Conservation (phyloP, 1,140 invertebrate genomes). For the Nasonia giraulti region DNA sequence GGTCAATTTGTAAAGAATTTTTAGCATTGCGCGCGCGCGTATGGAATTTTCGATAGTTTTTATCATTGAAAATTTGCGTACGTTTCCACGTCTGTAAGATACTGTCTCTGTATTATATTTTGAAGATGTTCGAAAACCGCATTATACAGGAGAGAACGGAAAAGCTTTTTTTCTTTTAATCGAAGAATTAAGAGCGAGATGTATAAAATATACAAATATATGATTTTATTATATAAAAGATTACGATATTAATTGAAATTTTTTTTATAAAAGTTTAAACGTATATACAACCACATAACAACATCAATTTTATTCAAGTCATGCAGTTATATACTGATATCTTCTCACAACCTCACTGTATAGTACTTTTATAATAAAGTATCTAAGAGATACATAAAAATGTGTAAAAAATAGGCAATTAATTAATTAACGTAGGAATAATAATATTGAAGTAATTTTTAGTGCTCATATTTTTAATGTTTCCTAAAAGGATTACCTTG, state of each 20-base stretch:
- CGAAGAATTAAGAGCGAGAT: background rate
- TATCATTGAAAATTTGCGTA: background rate
- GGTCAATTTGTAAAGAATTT: background rate
- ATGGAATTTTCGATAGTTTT: background rate
- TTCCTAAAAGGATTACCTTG: conserved; percentile 16
- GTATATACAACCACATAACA: too few species aligned
- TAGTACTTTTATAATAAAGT: background rate
- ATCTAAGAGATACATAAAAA: background rate
- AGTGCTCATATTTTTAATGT: conserved; percentile 8
- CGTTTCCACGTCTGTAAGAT: background rate
- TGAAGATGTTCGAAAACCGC: background rate
- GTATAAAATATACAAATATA: background rate
- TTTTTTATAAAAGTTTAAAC: too few species aligned
- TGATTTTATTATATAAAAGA: too few species aligned
- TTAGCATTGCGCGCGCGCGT: background rate
- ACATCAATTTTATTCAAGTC: too few species aligned
- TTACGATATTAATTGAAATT: too few species aligned
- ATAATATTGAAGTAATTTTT: conserved; percentile 2
- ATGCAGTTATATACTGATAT: too few species aligned
- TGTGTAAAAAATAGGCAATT: background rate
- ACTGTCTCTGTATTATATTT: conserved; percentile 1
- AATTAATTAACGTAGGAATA: background rate
- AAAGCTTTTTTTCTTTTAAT: too few species aligned
- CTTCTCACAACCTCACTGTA: background rate
- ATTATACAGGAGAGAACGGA: too few species aligned